Conservation (phyloP, 2,888 invertebrate species). For the Oscheius sp. region DNA sequence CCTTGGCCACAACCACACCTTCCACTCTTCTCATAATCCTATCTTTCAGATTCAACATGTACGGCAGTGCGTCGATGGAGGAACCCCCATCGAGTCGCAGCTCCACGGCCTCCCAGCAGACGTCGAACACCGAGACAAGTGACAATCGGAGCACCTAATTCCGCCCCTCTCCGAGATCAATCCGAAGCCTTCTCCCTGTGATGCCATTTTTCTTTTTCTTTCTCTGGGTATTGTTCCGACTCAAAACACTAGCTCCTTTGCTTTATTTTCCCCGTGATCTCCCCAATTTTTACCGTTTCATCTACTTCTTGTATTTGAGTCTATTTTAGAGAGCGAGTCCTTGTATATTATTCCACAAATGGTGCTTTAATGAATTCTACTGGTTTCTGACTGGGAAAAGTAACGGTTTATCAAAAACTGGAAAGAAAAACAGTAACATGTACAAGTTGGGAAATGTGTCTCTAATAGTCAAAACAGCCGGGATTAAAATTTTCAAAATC, state of each 20-base stretch:
- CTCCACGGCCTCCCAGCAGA: constrained; percentile 47
- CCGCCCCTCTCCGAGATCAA: neutral
- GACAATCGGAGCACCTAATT: constrained; percentile 29
- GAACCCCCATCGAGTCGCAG: constrained; percentile 50
- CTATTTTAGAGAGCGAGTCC: neutral
- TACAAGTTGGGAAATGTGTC: too few species aligned
- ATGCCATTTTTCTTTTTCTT: neutral
- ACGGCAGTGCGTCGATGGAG: constrained; percentile 43
- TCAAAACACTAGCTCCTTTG: neutral
- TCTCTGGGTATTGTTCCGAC: constrained; percentile 17
- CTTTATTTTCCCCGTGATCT: constrained; percentile 5
- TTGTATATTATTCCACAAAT: neutral
- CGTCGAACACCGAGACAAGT: constrained; percentile 41
- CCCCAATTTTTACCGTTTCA: neutral
- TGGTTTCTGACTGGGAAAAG: neutral
- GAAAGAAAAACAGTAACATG: too few species aligned
- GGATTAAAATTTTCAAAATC: neutral
- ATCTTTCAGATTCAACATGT: constrained; percentile 51
- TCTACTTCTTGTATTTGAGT: neutral
- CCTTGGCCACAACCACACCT: too few species aligned
- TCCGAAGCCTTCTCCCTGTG: neutral
- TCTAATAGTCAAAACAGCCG: too few species aligned
- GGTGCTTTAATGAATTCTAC: constrained; percentile 21
- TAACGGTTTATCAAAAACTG: neutral
- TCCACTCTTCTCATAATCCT: neutral